Evolutionary conservation across 1,140 invertebrate genomes (phyloP).

Genomic region (Trypoxylus dichotomus): DNA sequence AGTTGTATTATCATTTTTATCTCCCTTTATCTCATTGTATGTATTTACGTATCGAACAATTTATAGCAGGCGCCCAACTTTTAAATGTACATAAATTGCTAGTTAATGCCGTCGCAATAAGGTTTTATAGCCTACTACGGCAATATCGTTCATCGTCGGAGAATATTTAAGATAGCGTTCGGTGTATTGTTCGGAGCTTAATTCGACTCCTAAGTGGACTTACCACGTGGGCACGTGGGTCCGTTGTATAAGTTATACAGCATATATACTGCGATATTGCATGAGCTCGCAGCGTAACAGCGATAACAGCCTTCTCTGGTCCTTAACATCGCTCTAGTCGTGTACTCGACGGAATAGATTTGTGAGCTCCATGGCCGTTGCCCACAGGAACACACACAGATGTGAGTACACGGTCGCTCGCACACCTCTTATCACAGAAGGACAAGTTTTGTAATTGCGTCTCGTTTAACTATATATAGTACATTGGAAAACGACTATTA

Average conservation of each 20-base stretch:
- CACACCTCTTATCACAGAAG: slow-evolving; percentile 37
- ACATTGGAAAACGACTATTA: slow-evolving; percentile 39
- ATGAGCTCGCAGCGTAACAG: slow-evolving; percentile 7
- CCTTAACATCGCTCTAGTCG: neutral
- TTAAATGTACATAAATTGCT: slow-evolving; percentile 11
- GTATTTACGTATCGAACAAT: neutral
- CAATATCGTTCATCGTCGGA: slow-evolving; percentile 5
- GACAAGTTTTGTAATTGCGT: slow-evolving; percentile 43
- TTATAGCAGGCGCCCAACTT: slow-evolving; percentile 4
- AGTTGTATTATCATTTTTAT: neutral
- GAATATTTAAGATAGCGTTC: slow-evolving; percentile 18
- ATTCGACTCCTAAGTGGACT: slow-evolving; percentile 13
- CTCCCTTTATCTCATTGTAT: neutral
- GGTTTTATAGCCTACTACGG: slow-evolving; percentile 18
- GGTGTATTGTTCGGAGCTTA: slow-evolving; percentile 12
- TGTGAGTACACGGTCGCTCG: neutral
- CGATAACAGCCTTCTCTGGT: slow-evolving; percentile 5
- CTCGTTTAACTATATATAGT: slow-evolving; percentile 42
- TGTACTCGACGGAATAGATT: slow-evolving; percentile 15
- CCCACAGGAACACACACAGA: slow-evolving; percentile 3
- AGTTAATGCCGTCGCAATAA: slow-evolving; percentile 11
- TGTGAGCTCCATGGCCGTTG: neutral
- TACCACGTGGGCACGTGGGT: slow-evolving; percentile 19
- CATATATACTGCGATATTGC: slow-evolving; percentile 8
- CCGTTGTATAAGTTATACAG: neutral